Conservation (phyloP, 2,888 invertebrate species). For the Tinea trinotella region DNA sequence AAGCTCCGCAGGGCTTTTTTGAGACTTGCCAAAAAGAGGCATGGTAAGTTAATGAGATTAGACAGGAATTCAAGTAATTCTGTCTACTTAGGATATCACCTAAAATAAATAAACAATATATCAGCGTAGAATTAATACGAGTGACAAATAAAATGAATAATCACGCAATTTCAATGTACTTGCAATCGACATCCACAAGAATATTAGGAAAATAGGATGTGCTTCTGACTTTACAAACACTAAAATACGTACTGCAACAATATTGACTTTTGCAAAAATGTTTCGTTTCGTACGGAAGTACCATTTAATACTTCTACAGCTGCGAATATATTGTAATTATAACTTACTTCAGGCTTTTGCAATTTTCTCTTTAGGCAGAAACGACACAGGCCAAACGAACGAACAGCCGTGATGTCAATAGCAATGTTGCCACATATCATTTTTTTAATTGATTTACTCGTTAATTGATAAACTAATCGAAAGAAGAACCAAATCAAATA, state of each 20-base stretch:
- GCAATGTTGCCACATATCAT: background rate
- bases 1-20: slow-evolving; percentile 98
- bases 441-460: background rate
- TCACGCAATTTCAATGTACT: slow-evolving; percentile 33
- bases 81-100: slow-evolving; percentile 66
- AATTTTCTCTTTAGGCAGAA: slow-evolving; percentile 52
- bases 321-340: slow-evolving; percentile 36
- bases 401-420: slow-evolving; percentile 64
- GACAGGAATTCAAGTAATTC: slow-evolving; percentile 47
- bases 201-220: slow-evolving; percentile 49
- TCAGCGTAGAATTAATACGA: background rate
- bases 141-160: slow-evolving; percentile 24
- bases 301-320: slow-evolving; percentile 25
- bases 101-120: slow-evolving; percentile 28
- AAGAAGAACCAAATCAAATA: background rate
- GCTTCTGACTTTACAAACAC: slow-evolving; percentile 43
- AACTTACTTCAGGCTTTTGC: slow-evolving; percentile 60
- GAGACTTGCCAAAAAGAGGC: slow-evolving; percentile 98
- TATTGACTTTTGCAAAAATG: slow-evolving; percentile 28
- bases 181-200: slow-evolving; percentile 48
- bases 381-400: slow-evolving; percentile 53
- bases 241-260: slow-evolving; percentile 38
- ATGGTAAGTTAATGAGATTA: slow-evolving; percentile 70
- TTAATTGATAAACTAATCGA: background rate
- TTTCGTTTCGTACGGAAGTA: background rate